Percentiles rank a stretch among this genome's conserved stretches.
Evolutionary conservation across 2,888 invertebrate species (phyloP).

Genomic region (Antitype chi): DNA sequence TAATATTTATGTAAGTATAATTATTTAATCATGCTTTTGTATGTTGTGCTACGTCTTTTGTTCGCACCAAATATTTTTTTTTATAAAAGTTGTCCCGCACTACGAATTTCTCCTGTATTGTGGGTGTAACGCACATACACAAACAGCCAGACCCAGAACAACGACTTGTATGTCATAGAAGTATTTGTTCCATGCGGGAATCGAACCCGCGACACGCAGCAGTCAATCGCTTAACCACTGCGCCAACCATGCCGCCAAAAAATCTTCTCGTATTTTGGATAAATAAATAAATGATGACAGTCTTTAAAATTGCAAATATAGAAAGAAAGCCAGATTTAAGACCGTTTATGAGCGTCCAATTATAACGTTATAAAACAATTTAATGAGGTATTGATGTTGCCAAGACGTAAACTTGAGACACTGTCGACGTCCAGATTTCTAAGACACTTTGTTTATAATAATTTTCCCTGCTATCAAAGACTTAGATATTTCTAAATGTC

Average conservation of each 20-base stretch:
- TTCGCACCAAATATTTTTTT: too few relatives aligned
- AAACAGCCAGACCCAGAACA: too few relatives aligned
- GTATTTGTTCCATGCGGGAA: too few relatives aligned
- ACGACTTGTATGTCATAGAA: too few relatives aligned
- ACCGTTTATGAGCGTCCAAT: conserved; percentile 11
- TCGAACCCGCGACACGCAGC: too few relatives aligned
- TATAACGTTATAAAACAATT: conserved; percentile 42
- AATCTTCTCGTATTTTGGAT: too few relatives aligned
- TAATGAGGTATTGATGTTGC: conserved; percentile 44
- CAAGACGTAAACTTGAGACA: conserved; percentile 49
- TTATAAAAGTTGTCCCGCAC: too few relatives aligned
- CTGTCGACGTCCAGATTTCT: conserved; percentile 40
- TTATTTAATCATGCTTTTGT: neutral
- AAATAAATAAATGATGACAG: neutral
- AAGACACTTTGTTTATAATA: conserved; percentile 48
- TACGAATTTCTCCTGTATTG: too few relatives aligned
- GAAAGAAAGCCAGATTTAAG: neutral
- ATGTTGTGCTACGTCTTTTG: too few relatives aligned
- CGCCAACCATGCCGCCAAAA: too few relatives aligned
- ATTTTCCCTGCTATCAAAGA: conserved; percentile 38
- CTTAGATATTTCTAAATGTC: conserved; percentile 45
- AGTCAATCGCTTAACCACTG: too few relatives aligned
- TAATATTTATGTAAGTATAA: neutral
- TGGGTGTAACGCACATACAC: too few relatives aligned
- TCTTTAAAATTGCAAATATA: conserved; percentile 5